A percentile compares a stretch with the other conserved stretches of the same genome.
These are phyloP conservation scores for Sturnira hondurensis DNA, from an alignment of 2,113 vertebrate genomes.

Conservation along the genomic window DNA sequence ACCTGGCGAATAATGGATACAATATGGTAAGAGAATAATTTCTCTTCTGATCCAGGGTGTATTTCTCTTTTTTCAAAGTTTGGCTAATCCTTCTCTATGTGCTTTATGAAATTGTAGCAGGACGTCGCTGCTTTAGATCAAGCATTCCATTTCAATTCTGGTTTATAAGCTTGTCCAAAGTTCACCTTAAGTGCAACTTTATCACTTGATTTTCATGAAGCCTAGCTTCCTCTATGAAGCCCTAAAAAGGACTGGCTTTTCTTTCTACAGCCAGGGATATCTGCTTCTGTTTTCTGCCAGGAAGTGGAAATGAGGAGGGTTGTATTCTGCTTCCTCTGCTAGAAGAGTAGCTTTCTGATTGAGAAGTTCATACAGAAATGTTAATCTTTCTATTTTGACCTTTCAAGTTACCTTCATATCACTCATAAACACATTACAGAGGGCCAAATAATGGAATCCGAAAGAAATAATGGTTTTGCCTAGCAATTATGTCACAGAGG, in stretches of 20 bases:
- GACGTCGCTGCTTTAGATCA: not conserved
- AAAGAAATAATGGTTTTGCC: not conserved
- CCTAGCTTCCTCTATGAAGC: not conserved
- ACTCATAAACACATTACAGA: not conserved
- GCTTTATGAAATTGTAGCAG: not conserved
- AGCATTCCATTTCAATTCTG: not conserved
- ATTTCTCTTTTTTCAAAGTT: not conserved
- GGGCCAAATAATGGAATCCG: constrained; percentile 4
- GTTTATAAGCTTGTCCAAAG: constrained; percentile 12
- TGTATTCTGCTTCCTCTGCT: not conserved
- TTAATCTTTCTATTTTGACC: not conserved
- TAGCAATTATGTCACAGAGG: not conserved
- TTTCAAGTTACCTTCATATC: not conserved
- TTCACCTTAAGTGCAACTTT: constrained; percentile 3
- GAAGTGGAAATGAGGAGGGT: not conserved
- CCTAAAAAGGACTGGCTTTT: not conserved
- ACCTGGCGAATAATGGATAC: not conserved
- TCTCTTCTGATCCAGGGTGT: not conserved
- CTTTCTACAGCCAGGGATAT: not conserved
- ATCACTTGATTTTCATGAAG: not conserved
- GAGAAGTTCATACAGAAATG: constrained; percentile 18
- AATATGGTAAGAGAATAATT: not conserved
- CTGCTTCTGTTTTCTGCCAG: not conserved
- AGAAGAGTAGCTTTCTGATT: not conserved
- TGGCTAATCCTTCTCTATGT: not conserved